phyloP scores from a whole-genome alignment of 2,113 vertebrate species.

The Numida meleagris region DNA sequence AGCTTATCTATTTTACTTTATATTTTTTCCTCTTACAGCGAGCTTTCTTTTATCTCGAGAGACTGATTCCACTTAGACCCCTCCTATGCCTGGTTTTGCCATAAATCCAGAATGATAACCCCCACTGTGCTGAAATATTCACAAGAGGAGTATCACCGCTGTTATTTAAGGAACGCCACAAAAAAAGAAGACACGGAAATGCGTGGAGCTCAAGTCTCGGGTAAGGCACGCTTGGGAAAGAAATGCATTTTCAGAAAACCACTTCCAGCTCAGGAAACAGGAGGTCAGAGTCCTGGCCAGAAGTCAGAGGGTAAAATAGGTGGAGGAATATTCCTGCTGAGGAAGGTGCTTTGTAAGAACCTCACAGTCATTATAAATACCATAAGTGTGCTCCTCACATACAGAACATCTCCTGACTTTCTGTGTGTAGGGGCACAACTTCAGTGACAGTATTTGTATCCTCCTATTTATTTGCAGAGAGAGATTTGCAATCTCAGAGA shows the following conservation, averaged over 20 bases:
- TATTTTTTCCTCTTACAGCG: not conserved
- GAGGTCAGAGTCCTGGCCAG: not conserved
- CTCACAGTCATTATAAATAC: not conserved
- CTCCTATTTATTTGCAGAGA: not conserved
- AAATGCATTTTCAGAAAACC: not conserved
- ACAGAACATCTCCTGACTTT: not conserved
- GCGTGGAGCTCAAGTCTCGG: not conserved
- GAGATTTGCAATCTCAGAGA: not conserved
- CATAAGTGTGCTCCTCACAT: not conserved
- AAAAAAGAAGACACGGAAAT: not conserved
- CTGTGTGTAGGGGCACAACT: not conserved
- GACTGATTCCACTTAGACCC: not conserved
- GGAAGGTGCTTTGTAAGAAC: not conserved
- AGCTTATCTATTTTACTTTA: not conserved
- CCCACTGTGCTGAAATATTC: not conserved
- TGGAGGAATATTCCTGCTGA: not conserved
- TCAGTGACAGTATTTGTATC: not conserved
- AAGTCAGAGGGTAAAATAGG: not conserved
- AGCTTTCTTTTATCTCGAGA: not conserved
- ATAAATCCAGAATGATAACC: not conserved
- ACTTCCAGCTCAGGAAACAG: not conserved
- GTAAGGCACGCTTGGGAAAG: not conserved
- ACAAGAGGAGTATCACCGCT: not conserved
- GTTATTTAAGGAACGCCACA: not conserved
- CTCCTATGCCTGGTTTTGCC: not conserved